Evolutionary conservation across 2,888 invertebrate genomes (phyloP).

Genomic region (Acholoe squamosa): DNA sequence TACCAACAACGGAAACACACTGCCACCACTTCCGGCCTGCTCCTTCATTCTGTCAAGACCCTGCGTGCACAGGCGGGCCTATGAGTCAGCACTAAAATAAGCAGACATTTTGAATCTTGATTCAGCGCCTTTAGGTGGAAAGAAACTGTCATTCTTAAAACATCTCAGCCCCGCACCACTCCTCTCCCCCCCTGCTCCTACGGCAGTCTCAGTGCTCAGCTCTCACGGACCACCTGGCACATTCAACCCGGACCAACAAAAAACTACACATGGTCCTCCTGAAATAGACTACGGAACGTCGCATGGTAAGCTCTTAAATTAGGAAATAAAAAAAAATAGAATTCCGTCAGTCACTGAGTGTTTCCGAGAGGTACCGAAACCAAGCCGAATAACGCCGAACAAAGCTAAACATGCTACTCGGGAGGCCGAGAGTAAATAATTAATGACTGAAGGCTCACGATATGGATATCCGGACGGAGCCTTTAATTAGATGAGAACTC

Average conservation of each 20-base stretch:
- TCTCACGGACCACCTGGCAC: neutral
- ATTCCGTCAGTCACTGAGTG: neutral
- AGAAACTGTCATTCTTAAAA: slow-evolving; percentile 16
- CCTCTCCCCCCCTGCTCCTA: neutral
- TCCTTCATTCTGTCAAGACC: neutral
- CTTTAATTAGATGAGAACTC: slow-evolving; percentile 35
- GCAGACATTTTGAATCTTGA: neutral
- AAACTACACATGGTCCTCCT: too few species aligned
- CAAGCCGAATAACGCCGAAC: neutral
- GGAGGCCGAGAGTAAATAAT: neutral
- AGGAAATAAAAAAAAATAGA: too few species aligned
- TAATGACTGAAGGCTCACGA: slow-evolving; percentile 27
- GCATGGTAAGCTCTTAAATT: too few species aligned
- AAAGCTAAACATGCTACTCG: neutral
- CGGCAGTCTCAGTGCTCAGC: neutral
- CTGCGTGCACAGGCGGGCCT: neutral
- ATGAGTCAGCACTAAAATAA: slow-evolving; percentile 5
- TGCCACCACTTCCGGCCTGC: neutral
- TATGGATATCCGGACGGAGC: slow-evolving; percentile 31
- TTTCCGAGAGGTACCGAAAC: neutral
- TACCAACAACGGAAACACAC: neutral
- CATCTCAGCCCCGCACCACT: neutral
- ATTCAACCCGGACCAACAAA: neutral
- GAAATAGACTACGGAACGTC: too few species aligned
- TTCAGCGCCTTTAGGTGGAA: neutral